phyloP scores from a whole-genome alignment of 2,888 invertebrate genomes.

The Andrena haemorrhoa region DNA sequence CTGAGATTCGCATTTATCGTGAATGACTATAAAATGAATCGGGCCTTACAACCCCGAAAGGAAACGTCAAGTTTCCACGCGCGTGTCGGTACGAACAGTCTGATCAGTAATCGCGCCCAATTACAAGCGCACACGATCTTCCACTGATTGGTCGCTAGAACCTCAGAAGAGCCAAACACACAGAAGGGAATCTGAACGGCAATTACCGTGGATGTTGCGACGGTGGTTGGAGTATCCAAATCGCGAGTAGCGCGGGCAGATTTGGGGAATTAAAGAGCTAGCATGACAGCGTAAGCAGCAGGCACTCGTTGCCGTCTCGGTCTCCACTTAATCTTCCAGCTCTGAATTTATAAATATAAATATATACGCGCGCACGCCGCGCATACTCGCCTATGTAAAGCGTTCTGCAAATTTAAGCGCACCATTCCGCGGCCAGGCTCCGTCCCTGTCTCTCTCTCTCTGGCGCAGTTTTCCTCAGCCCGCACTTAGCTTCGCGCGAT shows the following conservation, averaged over 20 bases:
- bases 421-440: conserved; percentile 4
- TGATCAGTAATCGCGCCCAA: no score
- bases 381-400: not conserved
- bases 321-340: not conserved
- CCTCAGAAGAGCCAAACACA: not conserved
- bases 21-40: no score
- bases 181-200: not conserved
- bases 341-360: not conserved
- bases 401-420: conserved; percentile 22
- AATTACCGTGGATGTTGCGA: conserved; percentile 13
- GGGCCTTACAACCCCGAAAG: no score
- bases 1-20: no score
- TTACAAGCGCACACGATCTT: not conserved
- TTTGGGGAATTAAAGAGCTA: conserved; percentile 60
- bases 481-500: not conserved
- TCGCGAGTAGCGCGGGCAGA: conserved; percentile 70
- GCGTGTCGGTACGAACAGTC: no score
- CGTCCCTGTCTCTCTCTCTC: not conserved
- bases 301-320: conserved; percentile 3
- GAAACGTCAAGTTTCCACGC: no score
- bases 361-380: not conserved
- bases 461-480: conserved; percentile 2
- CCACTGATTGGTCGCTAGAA: not conserved
- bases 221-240: conserved; percentile 58
- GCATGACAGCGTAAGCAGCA: not conserved